These are phyloP conservation scores for Syngnathus rostellatus DNA, from an alignment of 2,797 vertebrate species.

Conservation along the genomic window DNA sequence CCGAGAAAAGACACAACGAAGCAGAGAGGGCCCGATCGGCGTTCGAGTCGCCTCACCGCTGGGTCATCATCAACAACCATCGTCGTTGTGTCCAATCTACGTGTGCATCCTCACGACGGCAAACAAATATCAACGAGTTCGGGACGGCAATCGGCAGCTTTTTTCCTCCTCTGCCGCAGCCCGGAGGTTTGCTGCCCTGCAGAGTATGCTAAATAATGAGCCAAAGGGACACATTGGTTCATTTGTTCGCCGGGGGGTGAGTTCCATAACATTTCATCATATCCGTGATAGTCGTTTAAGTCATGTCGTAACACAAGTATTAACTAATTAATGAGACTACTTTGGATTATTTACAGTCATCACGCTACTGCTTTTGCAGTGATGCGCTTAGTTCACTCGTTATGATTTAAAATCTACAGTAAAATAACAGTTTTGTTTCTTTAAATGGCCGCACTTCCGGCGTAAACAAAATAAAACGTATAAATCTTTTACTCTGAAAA, in stretches of 20 bases:
- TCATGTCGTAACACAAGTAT: not conserved
- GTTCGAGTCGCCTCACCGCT: slow-evolving; percentile 35
- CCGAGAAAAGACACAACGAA: slow-evolving; percentile 5
- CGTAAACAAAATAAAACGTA: not conserved
- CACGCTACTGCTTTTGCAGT: slow-evolving; percentile 10
- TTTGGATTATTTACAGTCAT: slow-evolving; percentile 12
- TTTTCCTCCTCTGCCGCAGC: slow-evolving; percentile 40
- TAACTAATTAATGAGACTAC: not conserved
- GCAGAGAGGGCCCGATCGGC: slow-evolving; percentile 39
- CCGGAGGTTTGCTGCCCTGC: slow-evolving; percentile 50
- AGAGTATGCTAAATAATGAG: slow-evolving; percentile 86
- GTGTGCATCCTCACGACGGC: slow-evolving; percentile 25
- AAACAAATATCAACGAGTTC: slow-evolving; percentile 16
- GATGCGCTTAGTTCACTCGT: slow-evolving; percentile 8
- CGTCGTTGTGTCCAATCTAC: slow-evolving; percentile 28
- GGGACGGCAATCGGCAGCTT: slow-evolving; percentile 17
- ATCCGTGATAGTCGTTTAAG: not conserved
- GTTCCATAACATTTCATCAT: slow-evolving; percentile 24
- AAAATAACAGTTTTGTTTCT: no score
- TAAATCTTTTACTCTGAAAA: slow-evolving; percentile 24
- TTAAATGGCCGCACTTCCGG: not conserved
- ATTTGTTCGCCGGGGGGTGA: slow-evolving; percentile 96
- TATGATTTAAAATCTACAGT: not conserved
- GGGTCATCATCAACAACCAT: slow-evolving; percentile 9
- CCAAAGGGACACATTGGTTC: slow-evolving; percentile 93